Base-by-base conservation (phyloP, 53 echinoderm and acorn worm genomes). In the Astropecten irregularis region DNA sequence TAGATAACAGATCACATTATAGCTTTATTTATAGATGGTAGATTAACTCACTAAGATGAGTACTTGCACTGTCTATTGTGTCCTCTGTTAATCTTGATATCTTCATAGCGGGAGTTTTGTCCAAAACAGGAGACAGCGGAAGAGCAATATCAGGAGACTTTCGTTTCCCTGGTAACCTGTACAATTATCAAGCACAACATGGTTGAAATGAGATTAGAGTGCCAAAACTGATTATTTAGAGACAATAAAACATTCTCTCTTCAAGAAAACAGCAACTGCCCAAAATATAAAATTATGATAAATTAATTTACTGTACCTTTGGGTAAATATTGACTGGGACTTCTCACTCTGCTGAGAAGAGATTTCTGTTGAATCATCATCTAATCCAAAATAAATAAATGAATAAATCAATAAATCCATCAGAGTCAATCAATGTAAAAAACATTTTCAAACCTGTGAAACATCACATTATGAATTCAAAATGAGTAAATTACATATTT, bases 311-410 rank as follows among this genome's bases (percentile, higher is more conserved):
- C 42, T 42, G 33, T 57, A 79, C 79, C 79, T 79, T 60, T 59
- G 61, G 32, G 79, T 79, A 34, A 79, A 61, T 57, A 79, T 79
- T 0, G 79, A 79, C 33, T n/a, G 4, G 35, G 79, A 79, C 48
- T 46, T 60, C 18, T 79, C 62, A 62, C 79, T 79, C 39, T 44
- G 62, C 46, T 68, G 68, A 27, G 68, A 68, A 36, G 9, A 27
- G 16, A 5, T 26, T 11, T 27, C 10, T 18, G 21, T 1, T 25
- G 68, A 68, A 9, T 26, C n/a, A 27, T 42, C 46, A 68, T 68
- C 68, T 68, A 3, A 19, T 36, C 35, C 16, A 25, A 61, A 11
- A 31, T 14, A 25, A 30, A 3, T 30, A 61, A 25, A 32, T 31
- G n/a, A n/a, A n/a, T n/a, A n/a, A n/a, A n/a, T n/a, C n/a, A n/a